Conservation (phyloP, 2,888 invertebrate genomes). For the Erynnis tages region DNA sequence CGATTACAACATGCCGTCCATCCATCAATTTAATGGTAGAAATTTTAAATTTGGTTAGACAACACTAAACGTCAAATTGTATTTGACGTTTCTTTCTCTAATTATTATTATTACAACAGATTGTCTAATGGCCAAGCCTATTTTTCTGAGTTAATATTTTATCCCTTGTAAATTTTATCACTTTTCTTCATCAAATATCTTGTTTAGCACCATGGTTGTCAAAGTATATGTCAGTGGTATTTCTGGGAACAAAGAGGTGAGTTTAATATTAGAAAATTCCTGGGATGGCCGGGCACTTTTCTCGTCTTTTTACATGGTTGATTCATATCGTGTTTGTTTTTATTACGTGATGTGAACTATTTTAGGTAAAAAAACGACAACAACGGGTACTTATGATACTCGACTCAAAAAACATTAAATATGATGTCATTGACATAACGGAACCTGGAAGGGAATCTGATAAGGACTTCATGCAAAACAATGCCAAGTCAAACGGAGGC, state of each 20-base stretch:
- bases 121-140: constrained; percentile 79
- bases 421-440: constrained; percentile 95
- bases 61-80: constrained; percentile 11
- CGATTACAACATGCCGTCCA: too few species aligned
- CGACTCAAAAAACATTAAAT: constrained; percentile 94
- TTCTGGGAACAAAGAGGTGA: constrained; percentile 96
- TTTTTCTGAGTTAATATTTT: constrained; percentile 62
- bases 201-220: constrained; percentile 87
- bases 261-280: constrained; percentile 72
- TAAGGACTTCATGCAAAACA: constrained; percentile 95
- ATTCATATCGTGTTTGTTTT: constrained; percentile 65
- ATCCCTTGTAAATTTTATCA: constrained; percentile 52
- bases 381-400: constrained; percentile 96
- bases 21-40: too few species aligned
- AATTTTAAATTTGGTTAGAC: not conserved
- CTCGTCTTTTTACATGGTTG: constrained; percentile 57
- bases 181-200: constrained; percentile 48
- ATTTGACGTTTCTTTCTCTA: constrained; percentile 20
- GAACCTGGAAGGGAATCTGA: constrained; percentile 94
- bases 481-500: constrained; percentile 88
- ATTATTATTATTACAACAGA: constrained; percentile 64
- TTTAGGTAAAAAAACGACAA: constrained; percentile 97
- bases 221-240: constrained; percentile 96
- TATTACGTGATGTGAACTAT: constrained; percentile 61
- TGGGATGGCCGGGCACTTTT: constrained; percentile 62